A percentile compares a stretch with the other conserved stretches of the same genome.
Evolutionary conservation across 2,888 invertebrate species (phyloP).

Genomic region (Protodeltote pygarga): DNA sequence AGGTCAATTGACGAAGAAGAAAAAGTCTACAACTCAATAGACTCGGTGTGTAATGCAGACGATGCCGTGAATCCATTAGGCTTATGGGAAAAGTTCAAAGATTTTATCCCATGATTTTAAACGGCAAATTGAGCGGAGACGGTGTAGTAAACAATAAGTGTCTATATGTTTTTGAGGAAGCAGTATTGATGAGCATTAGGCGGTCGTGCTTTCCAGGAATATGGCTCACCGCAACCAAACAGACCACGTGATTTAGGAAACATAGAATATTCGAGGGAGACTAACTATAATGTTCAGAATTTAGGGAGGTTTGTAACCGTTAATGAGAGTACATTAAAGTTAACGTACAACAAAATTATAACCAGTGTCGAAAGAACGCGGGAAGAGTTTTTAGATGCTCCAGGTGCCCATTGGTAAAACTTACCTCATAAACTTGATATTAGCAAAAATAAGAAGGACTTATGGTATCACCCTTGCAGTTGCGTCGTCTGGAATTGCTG

Average conservation of each 20-base stretch:
- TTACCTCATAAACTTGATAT: constrained; percentile 41
- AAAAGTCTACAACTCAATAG: too few species aligned
- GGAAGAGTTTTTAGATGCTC: constrained; percentile 4
- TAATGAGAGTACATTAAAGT: constrained; percentile 30
- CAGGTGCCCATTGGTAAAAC: constrained; percentile 61
- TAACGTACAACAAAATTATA: constrained; percentile 23
- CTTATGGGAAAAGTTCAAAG: constrained; percentile 45
- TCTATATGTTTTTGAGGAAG: constrained; percentile 19
- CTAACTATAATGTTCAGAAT: constrained; percentile 25
- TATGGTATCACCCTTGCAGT: constrained; percentile 25
- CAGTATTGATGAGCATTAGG: constrained; percentile 28
- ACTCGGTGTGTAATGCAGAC: too few species aligned
- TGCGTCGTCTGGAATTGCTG: too few species aligned
- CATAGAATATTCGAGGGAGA: constrained; percentile 11
- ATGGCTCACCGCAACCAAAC: constrained; percentile 33
- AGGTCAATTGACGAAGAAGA: too few species aligned
- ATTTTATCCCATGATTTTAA: constrained; percentile 34
- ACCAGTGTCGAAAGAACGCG: constrained; percentile 10
- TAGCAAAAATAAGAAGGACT: constrained; percentile 32
- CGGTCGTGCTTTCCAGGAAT: constrained; percentile 26
- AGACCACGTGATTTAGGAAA: constrained; percentile 4
- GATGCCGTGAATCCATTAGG: constrained; percentile 34
- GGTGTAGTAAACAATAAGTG: constrained; percentile 31
- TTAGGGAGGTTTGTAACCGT: constrained; percentile 18
- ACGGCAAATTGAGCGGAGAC: constrained; percentile 17